Evolutionary conservation across 2,113 vertebrate species (phyloP).

Genomic region (Oryzias javanicus): DNA sequence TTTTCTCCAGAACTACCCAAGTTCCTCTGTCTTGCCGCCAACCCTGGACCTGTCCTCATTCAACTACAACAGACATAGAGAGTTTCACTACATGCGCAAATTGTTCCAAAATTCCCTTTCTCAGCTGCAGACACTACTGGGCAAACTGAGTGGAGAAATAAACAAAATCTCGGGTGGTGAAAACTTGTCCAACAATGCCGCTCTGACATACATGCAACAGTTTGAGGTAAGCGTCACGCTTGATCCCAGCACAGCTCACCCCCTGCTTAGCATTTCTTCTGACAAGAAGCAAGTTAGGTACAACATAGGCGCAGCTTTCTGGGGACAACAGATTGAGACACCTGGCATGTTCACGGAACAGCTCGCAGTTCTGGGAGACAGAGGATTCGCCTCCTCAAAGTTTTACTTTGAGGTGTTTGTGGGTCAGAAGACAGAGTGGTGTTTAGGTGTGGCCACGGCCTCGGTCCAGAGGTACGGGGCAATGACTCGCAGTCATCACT

Average conservation of each 20-base stretch:
- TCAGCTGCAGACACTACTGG: conserved; percentile 16
- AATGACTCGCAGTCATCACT: not conserved
- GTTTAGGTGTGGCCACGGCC: conserved; percentile 44
- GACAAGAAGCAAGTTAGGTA: conserved; percentile 42
- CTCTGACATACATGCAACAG: conserved; percentile 31
- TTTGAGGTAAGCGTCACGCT: conserved; percentile 26
- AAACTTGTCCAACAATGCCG: not conserved
- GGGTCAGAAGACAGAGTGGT: conserved; percentile 51
- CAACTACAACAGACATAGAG: conserved; percentile 2
- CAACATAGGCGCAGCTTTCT: not conserved
- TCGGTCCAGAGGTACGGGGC: conserved; percentile 15
- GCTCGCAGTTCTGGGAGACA: conserved; percentile 37
- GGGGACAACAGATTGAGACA: not conserved
- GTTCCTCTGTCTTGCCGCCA: not conserved
- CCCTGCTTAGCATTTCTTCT: conserved; percentile 25
- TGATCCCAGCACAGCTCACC: conserved; percentile 38
- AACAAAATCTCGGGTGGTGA: not conserved
- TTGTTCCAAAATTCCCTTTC: conserved; percentile 2
- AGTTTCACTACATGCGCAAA: not conserved
- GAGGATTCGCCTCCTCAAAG: conserved; percentile 13
- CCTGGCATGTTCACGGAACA: conserved; percentile 18
- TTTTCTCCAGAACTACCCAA: conserved; percentile 30
- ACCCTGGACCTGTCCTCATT: conserved; percentile 9
- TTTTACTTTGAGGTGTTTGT: conserved; percentile 64
- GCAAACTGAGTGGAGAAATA: conserved; percentile 20